These are phyloP conservation scores for Temnothorax ravouxi DNA, from an alignment of 2,888 invertebrate genomes.

Conservation along the genomic window DNA sequence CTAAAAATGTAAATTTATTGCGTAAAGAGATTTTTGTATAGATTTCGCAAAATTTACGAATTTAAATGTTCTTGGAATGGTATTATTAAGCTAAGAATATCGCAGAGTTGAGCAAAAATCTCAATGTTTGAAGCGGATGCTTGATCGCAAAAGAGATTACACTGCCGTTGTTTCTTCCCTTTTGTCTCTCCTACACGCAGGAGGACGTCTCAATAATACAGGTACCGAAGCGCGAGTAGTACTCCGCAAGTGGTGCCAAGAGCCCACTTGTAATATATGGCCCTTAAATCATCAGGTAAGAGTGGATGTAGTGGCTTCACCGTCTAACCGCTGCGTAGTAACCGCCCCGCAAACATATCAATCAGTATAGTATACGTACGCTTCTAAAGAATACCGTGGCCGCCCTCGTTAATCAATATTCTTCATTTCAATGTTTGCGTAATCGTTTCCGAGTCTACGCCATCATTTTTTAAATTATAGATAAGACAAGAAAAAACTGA, in stretches of 20 bases:
- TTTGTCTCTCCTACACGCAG: slow-evolving; percentile 65
- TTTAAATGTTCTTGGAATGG: not conserved
- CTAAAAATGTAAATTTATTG: not conserved
- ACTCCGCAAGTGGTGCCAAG: slow-evolving; percentile 81
- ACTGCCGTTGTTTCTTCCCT: not conserved
- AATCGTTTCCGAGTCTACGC: not conserved
- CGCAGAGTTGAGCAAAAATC: slow-evolving; percentile 28
- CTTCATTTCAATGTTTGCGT: not conserved
- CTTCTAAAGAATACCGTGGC: slow-evolving; percentile 37
- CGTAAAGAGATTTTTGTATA: not conserved
- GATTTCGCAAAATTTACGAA: not conserved
- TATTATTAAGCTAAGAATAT: not conserved
- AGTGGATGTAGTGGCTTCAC: slow-evolving; percentile 83
- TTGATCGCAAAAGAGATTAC: slow-evolving; percentile 25
- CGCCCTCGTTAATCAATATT: slow-evolving; percentile 49
- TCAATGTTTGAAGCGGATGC: not conserved
- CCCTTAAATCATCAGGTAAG: slow-evolving; percentile 85
- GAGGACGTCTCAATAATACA: slow-evolving; percentile 82
- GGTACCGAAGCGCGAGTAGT: slow-evolving; percentile 78
- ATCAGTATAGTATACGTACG: slow-evolving; percentile 77
- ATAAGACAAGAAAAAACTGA: not conserved
- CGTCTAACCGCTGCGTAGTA: slow-evolving; percentile 79
- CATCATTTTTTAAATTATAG: not conserved
- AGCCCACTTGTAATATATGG: slow-evolving; percentile 84
- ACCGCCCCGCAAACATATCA: slow-evolving; percentile 86